Evolutionary conservation across 2,888 invertebrate genomes (phyloP).

Genomic region (Chaetoderma sp.): DNA sequence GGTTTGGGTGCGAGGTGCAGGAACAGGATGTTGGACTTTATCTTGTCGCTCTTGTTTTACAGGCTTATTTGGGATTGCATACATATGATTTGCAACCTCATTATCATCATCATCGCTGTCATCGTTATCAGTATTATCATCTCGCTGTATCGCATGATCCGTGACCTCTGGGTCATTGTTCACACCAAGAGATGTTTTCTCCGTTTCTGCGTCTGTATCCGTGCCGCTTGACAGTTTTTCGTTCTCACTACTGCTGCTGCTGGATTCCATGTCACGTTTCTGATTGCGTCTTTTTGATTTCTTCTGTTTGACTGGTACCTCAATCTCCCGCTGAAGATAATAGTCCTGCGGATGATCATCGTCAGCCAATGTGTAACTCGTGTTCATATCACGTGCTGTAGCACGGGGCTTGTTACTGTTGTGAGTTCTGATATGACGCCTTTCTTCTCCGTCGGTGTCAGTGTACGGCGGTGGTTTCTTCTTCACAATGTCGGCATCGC

Average conservation of each 20-base stretch:
- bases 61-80: not conserved
- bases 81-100: conserved; percentile 15
- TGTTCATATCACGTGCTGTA: too few relatives aligned
- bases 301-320: conserved; percentile 36
- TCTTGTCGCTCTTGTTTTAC: not conserved
- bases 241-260: too few relatives aligned
- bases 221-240: too few relatives aligned
- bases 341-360: conserved; percentile 49
- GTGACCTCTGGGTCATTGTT: conserved; percentile 1
- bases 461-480: too few relatives aligned
- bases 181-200: not conserved
- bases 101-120: conserved; percentile 38
- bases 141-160: not conserved
- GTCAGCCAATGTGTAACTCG: conserved; percentile 47
- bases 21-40: too few relatives aligned
- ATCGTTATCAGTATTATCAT: conserved; percentile 22
- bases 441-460: too few relatives aligned
- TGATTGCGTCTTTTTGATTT: not conserved
- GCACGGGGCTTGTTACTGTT: too few relatives aligned
- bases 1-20: conserved; percentile 22
- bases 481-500: too few relatives aligned
- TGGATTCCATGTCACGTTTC: conserved; percentile 36
- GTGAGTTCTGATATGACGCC: too few relatives aligned
- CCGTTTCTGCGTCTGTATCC: too few relatives aligned
- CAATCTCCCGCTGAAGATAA: conserved; percentile 47